These are phyloP conservation scores for Scaptomyza hsui DNA, from an alignment of 1,140 invertebrate species.

Conservation along the genomic window DNA sequence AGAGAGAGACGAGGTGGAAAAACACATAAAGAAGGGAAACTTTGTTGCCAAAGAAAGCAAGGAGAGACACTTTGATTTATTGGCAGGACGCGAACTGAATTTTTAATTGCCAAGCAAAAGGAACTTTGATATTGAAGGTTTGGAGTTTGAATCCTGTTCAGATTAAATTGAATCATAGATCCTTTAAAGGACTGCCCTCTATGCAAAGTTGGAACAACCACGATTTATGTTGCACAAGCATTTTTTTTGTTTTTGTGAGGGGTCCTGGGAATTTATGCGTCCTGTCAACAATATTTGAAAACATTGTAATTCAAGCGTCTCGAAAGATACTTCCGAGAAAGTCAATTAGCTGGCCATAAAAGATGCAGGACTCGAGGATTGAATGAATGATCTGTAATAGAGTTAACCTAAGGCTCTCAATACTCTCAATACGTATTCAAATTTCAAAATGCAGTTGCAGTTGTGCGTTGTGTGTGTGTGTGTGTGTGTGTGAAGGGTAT, in stretches of 20 bases:
- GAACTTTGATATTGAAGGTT: background rate
- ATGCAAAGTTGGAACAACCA: background rate
- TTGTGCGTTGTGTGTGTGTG: conserved; percentile 46
- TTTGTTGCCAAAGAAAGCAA: conserved; percentile 59
- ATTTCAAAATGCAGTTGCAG: conserved; percentile 74
- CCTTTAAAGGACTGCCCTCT: conserved; percentile 31
- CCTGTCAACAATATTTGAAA: conserved; percentile 78
- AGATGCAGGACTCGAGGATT: conserved; percentile 42
- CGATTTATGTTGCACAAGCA: background rate
- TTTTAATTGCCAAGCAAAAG: conserved; percentile 61
- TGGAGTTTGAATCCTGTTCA: conserved; percentile 34
- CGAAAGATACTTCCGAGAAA: conserved; percentile 65
- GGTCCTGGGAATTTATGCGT: conserved; percentile 66
- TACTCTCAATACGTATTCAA: conserved; percentile 77
- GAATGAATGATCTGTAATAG: conserved; percentile 47
- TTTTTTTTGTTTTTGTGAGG: background rate
- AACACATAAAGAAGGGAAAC: conserved; percentile 36
- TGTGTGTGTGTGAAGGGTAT: conserved; percentile 14
- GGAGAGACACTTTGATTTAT: conserved; percentile 80
- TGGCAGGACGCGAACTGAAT: conserved; percentile 73
- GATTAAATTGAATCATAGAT: conserved; percentile 63
- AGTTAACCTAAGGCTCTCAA: conserved; percentile 52
- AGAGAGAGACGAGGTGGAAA: conserved; percentile 9
- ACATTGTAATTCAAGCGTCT: conserved; percentile 78
- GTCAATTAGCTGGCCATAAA: conserved; percentile 78